Evolutionary conservation across 2,113 vertebrate genomes (phyloP).

Genomic region (Nestor notabilis): DNA sequence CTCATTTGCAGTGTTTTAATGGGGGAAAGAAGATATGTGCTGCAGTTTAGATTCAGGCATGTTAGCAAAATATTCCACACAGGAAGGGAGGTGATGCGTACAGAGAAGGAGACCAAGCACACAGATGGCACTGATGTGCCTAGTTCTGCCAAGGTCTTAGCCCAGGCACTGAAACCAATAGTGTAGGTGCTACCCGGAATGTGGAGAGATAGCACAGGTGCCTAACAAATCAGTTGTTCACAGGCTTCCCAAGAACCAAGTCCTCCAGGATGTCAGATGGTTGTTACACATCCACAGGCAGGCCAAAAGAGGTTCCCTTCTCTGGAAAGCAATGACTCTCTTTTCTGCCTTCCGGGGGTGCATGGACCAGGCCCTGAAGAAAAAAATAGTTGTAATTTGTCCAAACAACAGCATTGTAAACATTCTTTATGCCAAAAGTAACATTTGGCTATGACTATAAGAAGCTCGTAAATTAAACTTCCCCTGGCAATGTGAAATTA

Average conservation of each 20-base stretch:
- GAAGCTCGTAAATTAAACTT: constrained; percentile 1
- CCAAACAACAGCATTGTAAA: not conserved
- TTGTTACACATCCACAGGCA: not conserved
- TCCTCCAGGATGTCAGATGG: not conserved
- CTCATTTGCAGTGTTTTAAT: not conserved
- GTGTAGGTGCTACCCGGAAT: not conserved
- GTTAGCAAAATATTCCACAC: not conserved
- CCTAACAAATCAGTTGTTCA: not conserved
- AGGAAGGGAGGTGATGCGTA: not conserved
- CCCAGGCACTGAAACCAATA: not conserved
- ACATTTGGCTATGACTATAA: not conserved
- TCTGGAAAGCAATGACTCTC: not conserved
- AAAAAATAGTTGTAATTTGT: constrained; percentile 5
- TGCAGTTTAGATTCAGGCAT: not conserved
- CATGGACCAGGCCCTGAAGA: not conserved
- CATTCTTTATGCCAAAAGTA: constrained; percentile 31
- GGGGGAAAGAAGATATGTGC: rapidly evolving
- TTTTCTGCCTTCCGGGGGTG: not conserved
- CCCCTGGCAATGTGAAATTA: not conserved
- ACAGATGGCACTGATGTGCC: not conserved
- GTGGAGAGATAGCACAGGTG: not conserved
- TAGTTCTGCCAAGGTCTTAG: not conserved
- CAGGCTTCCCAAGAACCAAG: not conserved
- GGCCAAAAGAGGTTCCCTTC: not conserved
- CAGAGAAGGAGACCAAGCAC: not conserved